Evolutionary conservation across 1,140 invertebrate genomes (phyloP), one percentile per base, ranked within the genome.

Genomic region (Drosophila sucinea): DNA sequence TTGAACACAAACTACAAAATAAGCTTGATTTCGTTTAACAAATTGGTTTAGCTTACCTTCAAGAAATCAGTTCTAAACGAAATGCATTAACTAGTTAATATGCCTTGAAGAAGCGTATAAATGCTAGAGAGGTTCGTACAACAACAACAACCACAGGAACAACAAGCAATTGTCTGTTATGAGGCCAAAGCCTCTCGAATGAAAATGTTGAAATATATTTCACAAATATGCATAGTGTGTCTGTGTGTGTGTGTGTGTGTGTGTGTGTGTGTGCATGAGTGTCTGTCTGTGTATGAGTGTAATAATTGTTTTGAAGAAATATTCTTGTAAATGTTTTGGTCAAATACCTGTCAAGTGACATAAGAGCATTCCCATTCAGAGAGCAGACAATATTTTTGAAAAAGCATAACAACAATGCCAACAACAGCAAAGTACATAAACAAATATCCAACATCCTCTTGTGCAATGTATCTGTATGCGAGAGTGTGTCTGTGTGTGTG

Each of bases 321-420:
- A 72, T 78, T 70, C 55, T 73, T 74, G 67, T 82, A 70, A 80
- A 79, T 83, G 79, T 83, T 51, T 51, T 74, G 73, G 56, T 77
- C 66, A 84, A 87, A 89, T 87, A 75, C 73, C 84, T 87, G 83
- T 89, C 83, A 89, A 76, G 80, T 81, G 83, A 65, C 80, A 84
- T 77, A 70, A 89, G 84, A 72, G 77, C 68, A 87, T 80, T 74
- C 67, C 66, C 70, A 65, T 83, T 76, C 68, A 79, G 66, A 79
- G 44, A 27, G 44, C 63, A 60, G 17, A 71, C 69, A 80, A 72
- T 70, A 70, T 83, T 74, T 77, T 79, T 77, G 65, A 70, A 77
- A 77, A 81, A 80, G 77, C 67, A 56, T 58, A 38, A 30, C n/a
- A 41, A 58, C 69, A 68, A 69, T 58, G 60, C 60, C 73, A 82